Percentiles rank a stretch among this genome's conserved stretches.
Evolutionary conservation across 2,888 invertebrate genomes (phyloP).

Genomic region (Scaptomyza caliginosa): DNA sequence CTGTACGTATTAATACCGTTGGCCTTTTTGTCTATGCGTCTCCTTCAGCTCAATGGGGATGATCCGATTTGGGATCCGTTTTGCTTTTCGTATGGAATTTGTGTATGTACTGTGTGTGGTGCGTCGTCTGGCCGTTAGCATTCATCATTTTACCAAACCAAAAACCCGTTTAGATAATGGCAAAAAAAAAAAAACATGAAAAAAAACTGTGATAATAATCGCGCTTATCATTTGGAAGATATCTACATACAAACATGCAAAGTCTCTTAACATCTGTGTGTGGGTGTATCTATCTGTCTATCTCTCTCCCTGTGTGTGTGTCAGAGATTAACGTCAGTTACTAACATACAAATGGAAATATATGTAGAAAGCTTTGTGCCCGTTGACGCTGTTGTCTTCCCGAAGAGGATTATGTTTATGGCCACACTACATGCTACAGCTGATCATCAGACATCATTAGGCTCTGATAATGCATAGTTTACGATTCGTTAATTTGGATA

Average conservation of each 20-base stretch:
- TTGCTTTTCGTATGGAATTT: conserved; percentile 43
- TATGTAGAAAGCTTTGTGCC: conserved; percentile 24
- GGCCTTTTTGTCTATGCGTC: conserved; percentile 2
- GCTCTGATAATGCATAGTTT: conserved; percentile 22
- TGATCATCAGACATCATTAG: conserved; percentile 32
- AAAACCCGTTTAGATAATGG: conserved; percentile 72
- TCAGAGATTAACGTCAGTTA: conserved; percentile 69
- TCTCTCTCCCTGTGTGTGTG: conserved; percentile 6
- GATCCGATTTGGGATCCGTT: conserved; percentile 35
- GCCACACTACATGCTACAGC: conserved; percentile 28
- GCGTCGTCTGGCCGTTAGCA: conserved; percentile 62
- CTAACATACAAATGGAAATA: conserved; percentile 5
- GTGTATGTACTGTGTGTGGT: conserved; percentile 33
- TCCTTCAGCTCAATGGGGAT: conserved; percentile 9
- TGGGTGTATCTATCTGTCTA: not conserved
- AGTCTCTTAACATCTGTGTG: not conserved
- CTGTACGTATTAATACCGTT: not conserved
- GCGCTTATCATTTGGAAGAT: conserved; percentile 69
- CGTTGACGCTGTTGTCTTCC: conserved; percentile 41
- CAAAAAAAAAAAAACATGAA: conserved; percentile 56
- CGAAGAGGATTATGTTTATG: conserved; percentile 67
- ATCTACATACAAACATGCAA: conserved; percentile 55
- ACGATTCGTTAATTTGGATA: conserved; percentile 3
- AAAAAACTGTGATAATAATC: conserved; percentile 70
- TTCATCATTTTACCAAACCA: conserved; percentile 72